A percentile compares a stretch with the other conserved stretches of the same genome.
These are phyloP conservation scores for Ptychadena robeensis DNA, from an alignment of 2,797 vertebrate genomes.

Conservation along the genomic window DNA sequence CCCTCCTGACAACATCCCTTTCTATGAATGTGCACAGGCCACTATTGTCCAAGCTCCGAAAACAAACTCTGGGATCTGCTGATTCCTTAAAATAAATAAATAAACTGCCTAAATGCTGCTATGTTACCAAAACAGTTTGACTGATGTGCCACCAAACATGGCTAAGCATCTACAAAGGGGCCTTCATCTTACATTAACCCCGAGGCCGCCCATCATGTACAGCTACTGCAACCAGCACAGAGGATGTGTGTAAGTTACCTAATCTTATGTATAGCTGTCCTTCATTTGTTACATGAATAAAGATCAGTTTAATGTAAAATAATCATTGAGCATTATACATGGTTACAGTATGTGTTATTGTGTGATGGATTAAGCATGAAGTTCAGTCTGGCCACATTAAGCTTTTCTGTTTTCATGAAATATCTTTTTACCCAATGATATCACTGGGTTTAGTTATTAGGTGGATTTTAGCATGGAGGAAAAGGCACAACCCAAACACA, in stretches of 20 bases:
- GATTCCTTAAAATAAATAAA: slow-evolving; percentile 55
- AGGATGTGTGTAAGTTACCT: background rate
- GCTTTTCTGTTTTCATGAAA: too few species aligned
- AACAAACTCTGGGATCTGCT: slow-evolving; percentile 59
- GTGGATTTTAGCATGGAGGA: too few species aligned
- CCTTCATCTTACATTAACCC: slow-evolving; percentile 15
- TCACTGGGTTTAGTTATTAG: too few species aligned
- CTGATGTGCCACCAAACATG: slow-evolving; percentile 26
- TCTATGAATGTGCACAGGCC: slow-evolving; percentile 61
- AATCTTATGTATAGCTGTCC: too few species aligned
- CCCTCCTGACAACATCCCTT: slow-evolving; percentile 64
- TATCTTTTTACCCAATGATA: too few species aligned
- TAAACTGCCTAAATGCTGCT: slow-evolving; percentile 26
- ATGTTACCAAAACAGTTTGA: slow-evolving; percentile 48
- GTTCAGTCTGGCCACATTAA: too few species aligned
- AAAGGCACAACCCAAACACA: too few species aligned
- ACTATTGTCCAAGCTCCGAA: slow-evolving; percentile 64
- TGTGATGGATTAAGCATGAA: too few species aligned
- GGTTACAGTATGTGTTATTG: too few species aligned
- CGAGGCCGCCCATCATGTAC: background rate
- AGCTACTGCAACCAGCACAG: background rate
- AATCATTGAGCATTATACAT: too few species aligned
- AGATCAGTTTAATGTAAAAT: too few species aligned
- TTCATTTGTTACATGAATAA: too few species aligned
- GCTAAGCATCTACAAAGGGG: slow-evolving; percentile 1